Conservation (phyloP, 2,113 vertebrate genomes). For the Amphiprion percula region DNA sequence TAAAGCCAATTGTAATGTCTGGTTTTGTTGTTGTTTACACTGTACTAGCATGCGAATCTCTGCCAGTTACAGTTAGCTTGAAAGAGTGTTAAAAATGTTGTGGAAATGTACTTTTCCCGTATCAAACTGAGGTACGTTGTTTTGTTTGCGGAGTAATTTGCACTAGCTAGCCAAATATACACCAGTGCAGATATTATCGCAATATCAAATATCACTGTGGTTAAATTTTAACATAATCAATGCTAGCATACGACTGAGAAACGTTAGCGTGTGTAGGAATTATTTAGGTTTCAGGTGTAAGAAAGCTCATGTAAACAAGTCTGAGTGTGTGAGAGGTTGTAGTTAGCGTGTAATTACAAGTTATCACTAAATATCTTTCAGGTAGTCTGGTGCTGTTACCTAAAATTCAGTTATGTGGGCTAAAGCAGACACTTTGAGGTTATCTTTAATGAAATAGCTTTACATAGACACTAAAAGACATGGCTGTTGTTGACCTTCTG, state of each 20-base stretch:
- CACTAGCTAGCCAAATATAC: not conserved
- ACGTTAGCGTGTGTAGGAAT: not conserved
- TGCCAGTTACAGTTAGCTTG: not conserved
- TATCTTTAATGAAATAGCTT: not conserved
- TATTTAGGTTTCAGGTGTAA: constrained; percentile 5
- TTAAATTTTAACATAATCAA: not conserved
- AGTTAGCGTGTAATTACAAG: not conserved
- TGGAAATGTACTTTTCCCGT: not conserved
- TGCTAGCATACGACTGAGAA: not conserved
- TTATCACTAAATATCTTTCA: not conserved
- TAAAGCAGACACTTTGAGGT: not conserved
- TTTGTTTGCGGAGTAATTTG: not conserved
- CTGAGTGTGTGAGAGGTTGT: not conserved
- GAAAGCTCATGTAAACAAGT: constrained; percentile 38
- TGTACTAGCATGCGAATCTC: constrained; percentile 10
- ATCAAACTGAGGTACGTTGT: not conserved
- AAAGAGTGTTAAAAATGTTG: not conserved
- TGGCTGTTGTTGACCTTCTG: constrained; percentile 55
- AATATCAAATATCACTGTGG: not conserved
- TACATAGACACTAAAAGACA: constrained; percentile 14
- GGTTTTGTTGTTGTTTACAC: constrained; percentile 58
- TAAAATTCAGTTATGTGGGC: not conserved
- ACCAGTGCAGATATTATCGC: too few relatives aligned
- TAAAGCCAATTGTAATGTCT: constrained; percentile 7
- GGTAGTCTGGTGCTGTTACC: not conserved